Evolutionary conservation across 2,113 vertebrate species (phyloP).

Genomic region (Cynoglossus semilaevis): DNA sequence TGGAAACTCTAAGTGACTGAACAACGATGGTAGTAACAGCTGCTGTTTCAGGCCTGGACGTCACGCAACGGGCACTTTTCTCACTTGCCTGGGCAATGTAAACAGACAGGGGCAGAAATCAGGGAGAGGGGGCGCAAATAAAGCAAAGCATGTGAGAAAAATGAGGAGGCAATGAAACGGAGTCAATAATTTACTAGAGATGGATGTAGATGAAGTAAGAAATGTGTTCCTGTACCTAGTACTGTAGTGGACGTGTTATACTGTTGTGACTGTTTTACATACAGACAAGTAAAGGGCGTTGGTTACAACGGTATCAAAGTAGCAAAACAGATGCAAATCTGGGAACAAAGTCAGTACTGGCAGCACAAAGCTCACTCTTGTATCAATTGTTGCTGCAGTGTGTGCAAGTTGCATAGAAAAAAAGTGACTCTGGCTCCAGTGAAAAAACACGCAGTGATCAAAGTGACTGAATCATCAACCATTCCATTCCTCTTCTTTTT

Average conservation of each 20-base stretch:
- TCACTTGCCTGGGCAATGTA: slow-evolving; percentile 26
- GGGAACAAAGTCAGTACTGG: slow-evolving; percentile 32
- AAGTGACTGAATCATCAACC: neutral
- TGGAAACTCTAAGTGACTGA: neutral
- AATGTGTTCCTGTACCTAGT: slow-evolving; percentile 24
- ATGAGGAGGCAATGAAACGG: neutral
- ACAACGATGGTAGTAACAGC: slow-evolving; percentile 40
- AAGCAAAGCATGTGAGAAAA: neutral
- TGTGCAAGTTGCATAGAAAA: no score
- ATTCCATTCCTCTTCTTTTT: neutral
- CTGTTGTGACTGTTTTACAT: no score
- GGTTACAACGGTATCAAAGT: slow-evolving; percentile 7
- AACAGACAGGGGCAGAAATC: slow-evolving; percentile 9
- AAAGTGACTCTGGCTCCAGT: neutral
- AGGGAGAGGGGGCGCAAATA: slow-evolving; percentile 2
- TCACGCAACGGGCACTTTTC: slow-evolving; percentile 25
- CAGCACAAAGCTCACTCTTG: slow-evolving; percentile 23
- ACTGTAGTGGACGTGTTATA: no score
- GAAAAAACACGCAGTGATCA: neutral
- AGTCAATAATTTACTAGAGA: slow-evolving; percentile 4
- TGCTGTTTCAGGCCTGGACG: slow-evolving; percentile 40
- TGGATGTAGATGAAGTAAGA: slow-evolving; percentile 3
- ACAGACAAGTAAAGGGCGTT: no score
- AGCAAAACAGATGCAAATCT: slow-evolving; percentile 24
- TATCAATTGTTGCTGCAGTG: no score